Base-by-base conservation (phyloP, 2,797 vertebrate genomes). In the Gymnoscopelus microlampas region DNA sequence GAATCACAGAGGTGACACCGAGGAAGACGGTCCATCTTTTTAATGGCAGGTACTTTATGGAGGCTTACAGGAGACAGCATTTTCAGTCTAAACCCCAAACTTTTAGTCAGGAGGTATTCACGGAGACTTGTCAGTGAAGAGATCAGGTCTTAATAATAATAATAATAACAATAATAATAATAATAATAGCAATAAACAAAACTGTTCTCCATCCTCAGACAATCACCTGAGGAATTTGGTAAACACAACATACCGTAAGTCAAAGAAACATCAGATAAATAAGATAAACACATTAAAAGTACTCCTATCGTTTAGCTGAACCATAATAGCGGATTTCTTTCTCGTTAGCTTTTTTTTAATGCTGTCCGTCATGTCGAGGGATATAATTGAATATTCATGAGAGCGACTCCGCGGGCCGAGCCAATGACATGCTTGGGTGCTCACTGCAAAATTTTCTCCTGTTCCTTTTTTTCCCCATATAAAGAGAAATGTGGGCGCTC, bases 11-110 rank as follows among this genome's bases (percentile, higher is more conserved):
- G 67, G 54, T 76, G 75, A 89, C 77, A 78, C 32, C 29, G 47
- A 26, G 39, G 55, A 81, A 39, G 49, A 79, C 71, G 53, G 71
- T 81, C 70, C 66, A 73, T 81, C 19, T 68, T 73, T 87, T 84
- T 85, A 85, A 85, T 88, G 74, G 49, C 70, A 87, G 63, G 72
- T 76, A 74, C 84, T 60, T 77, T 78, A 82, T 82, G 68, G 79
- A 53, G 57, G 35, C 56, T 26, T 68, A 82, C 56, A 77, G 64
- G 68, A 78, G 71, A 86, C 79, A 79, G 63, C 49, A 75, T 60
- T 70, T 80, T 77, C 60, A 73, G 48, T 78, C 64, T 62, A 29
- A 63, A 23, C 60, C 76, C 62, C 72, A 77, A 64, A 59, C 29
- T 39, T 15, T 35, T 49, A 14, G 51, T 60, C 61, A 60, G 57